These are phyloP conservation scores for Aleadryas rufinucha DNA, from an alignment of 2,113 vertebrate species.

Conservation along the genomic window DNA sequence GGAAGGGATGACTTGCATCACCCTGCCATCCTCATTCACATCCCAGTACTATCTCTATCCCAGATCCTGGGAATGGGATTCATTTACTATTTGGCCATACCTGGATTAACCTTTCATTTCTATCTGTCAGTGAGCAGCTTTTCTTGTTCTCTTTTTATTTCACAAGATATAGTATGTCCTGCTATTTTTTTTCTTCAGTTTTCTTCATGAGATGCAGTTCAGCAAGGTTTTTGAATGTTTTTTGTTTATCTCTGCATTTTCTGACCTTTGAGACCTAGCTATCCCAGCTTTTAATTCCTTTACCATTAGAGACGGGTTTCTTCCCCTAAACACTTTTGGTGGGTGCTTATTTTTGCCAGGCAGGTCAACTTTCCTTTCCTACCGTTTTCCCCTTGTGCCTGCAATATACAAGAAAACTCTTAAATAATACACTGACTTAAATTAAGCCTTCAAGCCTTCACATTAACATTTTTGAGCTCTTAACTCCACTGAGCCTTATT, in stretches of 20 bases:
- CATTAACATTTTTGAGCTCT: not conserved
- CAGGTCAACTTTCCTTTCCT: not conserved
- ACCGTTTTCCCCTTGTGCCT: not conserved
- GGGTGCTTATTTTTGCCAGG: not conserved
- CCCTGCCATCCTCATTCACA: not conserved
- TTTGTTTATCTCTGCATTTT: not conserved
- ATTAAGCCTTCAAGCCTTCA: not conserved
- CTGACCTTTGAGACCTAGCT: not conserved
- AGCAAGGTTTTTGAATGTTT: not conserved
- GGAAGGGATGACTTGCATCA: not conserved
- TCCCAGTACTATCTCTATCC: not conserved
- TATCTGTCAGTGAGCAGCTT: not conserved
- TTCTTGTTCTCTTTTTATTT: not conserved
- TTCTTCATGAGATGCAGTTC: not conserved
- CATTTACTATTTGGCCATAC: not conserved
- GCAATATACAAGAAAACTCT: not conserved
- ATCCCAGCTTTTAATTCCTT: not conserved
- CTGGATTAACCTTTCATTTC: slow-evolving; percentile 1
- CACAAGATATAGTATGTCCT: not conserved
- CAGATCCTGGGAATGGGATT: not conserved
- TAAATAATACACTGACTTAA: slow-evolving; percentile 13
- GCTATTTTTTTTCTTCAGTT: not conserved
- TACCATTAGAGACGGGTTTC: not conserved
- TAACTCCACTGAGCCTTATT: not conserved
- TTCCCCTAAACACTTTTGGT: not conserved